A percentile compares a stretch with the other conserved stretches of the same genome.
These are phyloP conservation scores for Ornithorhynchus anatinus DNA, from an alignment of 2,113 vertebrate genomes.

Conservation along the genomic window DNA sequence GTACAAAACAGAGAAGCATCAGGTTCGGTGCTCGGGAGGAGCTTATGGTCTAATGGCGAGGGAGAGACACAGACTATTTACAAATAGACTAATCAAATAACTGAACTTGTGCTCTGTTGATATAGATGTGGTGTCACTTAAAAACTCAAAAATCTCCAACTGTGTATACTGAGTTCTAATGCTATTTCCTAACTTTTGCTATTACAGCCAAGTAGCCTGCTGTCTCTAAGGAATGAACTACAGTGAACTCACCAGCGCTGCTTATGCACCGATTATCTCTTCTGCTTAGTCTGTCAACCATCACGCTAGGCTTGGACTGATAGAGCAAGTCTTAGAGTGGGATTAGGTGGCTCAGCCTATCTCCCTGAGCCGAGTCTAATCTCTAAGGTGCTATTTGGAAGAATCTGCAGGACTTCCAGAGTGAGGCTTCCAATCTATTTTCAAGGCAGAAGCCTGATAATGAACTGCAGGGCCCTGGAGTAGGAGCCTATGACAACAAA, in stretches of 20 bases:
- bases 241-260: neutral
- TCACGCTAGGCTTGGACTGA: neutral
- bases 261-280: neutral
- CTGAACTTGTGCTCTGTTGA: slow-evolving; percentile 35
- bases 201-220: neutral
- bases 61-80: too few relatives aligned
- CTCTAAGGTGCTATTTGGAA: neutral
- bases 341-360: neutral
- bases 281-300: neutral
- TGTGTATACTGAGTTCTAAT: slow-evolving; percentile 17
- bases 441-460: slow-evolving; percentile 11
- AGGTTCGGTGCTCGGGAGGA: too few relatives aligned
- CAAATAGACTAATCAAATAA: too few relatives aligned
- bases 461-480: slow-evolving; percentile 5
- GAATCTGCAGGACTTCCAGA: slow-evolving; percentile 2
- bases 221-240: neutral
- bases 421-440: slow-evolving; percentile 20
- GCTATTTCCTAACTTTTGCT: slow-evolving; percentile 17
- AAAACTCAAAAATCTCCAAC: neutral
- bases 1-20: too few relatives aligned
- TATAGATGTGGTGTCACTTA: neutral
- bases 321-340: neutral
- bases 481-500: slow-evolving; percentile 11
- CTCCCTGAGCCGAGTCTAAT: slow-evolving; percentile 15
- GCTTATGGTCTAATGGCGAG: too few relatives aligned